phyloP scores from a whole-genome alignment of 2,113 vertebrate species.

The Nothocercus julius region DNA sequence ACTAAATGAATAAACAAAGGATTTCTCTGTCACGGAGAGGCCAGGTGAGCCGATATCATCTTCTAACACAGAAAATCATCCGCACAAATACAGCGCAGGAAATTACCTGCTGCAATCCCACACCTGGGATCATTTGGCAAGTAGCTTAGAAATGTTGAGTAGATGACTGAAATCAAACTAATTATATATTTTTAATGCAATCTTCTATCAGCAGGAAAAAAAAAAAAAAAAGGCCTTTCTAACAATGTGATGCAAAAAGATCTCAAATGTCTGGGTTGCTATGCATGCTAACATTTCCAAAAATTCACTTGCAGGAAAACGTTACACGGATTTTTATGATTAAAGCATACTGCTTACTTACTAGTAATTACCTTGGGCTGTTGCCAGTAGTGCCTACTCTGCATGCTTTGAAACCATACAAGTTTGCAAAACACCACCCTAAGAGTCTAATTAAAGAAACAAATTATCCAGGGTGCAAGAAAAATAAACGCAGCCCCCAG shows the following conservation, averaged over 20 bases:
- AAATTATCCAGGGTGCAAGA: not conserved
- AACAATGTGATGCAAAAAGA: not conserved
- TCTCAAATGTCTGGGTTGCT: not conserved
- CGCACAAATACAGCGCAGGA: slow-evolving; percentile 82
- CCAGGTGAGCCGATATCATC: slow-evolving; percentile 97
- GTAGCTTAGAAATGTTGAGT: slow-evolving; percentile 66
- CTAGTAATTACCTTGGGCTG: not conserved
- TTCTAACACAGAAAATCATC: slow-evolving; percentile 88
- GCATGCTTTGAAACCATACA: accelerated
- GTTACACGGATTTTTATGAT: not conserved
- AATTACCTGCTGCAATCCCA: slow-evolving; percentile 92
- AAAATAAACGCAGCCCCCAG: not conserved
- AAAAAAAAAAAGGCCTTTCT: slow-evolving; percentile 24
- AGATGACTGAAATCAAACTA: slow-evolving; percentile 64
- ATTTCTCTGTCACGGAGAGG: slow-evolving; percentile 87
- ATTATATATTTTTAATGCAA: slow-evolving; percentile 52
- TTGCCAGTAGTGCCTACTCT: accelerated
- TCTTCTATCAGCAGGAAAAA: slow-evolving; percentile 16
- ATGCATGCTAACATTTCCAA: not conserved
- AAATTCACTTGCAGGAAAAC: not conserved
- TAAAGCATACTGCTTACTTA: not conserved
- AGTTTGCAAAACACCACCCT: not conserved
- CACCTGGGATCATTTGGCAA: slow-evolving; percentile 84
- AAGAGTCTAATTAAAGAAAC: not conserved
- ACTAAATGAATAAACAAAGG: slow-evolving; percentile 98